Conservation (phyloP, 2,888 invertebrate species). For the Thalpophila matura region DNA sequence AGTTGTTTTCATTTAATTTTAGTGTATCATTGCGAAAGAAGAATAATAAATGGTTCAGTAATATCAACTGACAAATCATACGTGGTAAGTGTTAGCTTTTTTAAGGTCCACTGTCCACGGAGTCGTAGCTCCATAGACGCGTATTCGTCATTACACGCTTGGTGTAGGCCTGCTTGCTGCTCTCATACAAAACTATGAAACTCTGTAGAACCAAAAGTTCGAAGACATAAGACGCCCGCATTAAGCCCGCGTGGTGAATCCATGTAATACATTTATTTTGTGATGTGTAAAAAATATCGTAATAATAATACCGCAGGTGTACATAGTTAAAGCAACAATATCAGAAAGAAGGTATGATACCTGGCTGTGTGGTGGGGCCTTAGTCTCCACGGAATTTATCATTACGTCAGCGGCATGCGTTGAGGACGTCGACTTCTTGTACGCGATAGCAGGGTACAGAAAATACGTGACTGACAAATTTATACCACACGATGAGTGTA, state of each 20-base stretch:
- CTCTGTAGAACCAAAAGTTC: no score
- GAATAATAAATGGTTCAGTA: constrained; percentile 17
- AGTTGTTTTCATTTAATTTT: not conserved
- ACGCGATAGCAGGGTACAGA: constrained; percentile 69
- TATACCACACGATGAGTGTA: constrained; percentile 66
- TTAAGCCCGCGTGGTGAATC: no score
- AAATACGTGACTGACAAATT: constrained; percentile 62
- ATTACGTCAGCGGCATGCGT: constrained; percentile 71
- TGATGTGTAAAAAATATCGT: no score
- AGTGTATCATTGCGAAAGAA: constrained; percentile 16
- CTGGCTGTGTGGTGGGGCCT: constrained; percentile 70
- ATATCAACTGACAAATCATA: constrained; percentile 17
- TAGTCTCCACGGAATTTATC: constrained; percentile 55
- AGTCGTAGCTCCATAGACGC: no score
- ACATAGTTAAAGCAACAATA: constrained; percentile 56
- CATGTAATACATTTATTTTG: not conserved
- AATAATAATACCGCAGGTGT: constrained; percentile 12
- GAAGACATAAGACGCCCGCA: no score
- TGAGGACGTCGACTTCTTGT: constrained; percentile 65
- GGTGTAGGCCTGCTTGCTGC: no score
- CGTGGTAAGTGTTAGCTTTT: constrained; percentile 17
- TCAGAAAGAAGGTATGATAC: constrained; percentile 55
- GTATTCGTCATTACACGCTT: no score
- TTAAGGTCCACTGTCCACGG: no score
- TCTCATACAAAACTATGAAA: no score